Conservation (phyloP, 1,140 invertebrate genomes). For the Macrostomum lignano region DNA sequence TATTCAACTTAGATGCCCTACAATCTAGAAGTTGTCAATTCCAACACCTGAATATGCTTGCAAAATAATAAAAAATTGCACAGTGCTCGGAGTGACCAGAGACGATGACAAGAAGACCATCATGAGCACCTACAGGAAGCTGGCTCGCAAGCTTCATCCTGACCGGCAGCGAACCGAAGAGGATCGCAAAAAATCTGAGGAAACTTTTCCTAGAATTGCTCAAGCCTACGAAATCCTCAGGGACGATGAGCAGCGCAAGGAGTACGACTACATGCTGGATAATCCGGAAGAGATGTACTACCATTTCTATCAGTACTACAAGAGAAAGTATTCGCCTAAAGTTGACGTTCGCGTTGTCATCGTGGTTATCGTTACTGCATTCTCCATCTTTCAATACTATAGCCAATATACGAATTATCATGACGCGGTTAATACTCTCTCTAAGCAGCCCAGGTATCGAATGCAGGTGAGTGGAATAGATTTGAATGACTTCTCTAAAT, state of each 20-base stretch:
- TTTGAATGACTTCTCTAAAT: no score
- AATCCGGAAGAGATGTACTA: slow-evolving; percentile 61
- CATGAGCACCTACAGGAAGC: slow-evolving; percentile 42
- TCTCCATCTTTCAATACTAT: slow-evolving; percentile 47
- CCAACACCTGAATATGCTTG: no score
- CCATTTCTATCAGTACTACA: slow-evolving; percentile 65
- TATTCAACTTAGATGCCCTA: no score
- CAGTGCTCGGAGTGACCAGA: slow-evolving; percentile 42
- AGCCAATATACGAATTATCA: slow-evolving; percentile 36
- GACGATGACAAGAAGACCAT: slow-evolving; percentile 37
- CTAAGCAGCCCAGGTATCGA: slow-evolving; percentile 56
- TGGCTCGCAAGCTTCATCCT: slow-evolving; percentile 52
- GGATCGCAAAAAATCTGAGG: slow-evolving; percentile 41
- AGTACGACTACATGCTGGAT: slow-evolving; percentile 80
- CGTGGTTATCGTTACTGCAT: slow-evolving; percentile 46
- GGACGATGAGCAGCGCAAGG: slow-evolving; percentile 53
- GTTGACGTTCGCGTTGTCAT: slow-evolving; percentile 61
- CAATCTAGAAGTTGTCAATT: no score
- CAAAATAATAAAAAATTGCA: no score
- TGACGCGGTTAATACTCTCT: slow-evolving; percentile 52
- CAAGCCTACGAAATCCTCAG: slow-evolving; percentile 48
- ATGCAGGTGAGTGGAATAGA: no score
- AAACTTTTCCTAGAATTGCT: slow-evolving; percentile 47
- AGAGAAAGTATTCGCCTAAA: slow-evolving; percentile 49
- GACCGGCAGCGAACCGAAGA: slow-evolving; percentile 42